Base-by-base conservation (phyloP, 1,140 invertebrate species). In the Procambarus virginalis region DNA sequence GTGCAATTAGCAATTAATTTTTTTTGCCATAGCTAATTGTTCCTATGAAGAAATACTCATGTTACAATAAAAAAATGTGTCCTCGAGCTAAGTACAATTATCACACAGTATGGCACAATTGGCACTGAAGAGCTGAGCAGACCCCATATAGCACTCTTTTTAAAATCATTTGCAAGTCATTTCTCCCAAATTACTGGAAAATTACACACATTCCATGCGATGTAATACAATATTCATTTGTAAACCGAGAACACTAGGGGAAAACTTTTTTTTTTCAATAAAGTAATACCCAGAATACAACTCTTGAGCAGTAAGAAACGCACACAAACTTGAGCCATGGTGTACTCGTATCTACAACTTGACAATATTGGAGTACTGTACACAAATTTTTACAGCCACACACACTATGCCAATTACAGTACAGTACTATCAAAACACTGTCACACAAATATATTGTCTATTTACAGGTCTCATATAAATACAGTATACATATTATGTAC, bases 401-500 rank as follows among this genome's bases (percentile, higher is more conserved):
- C 17, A 48, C 48, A 48, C 46, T 60, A 34, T 34, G 34, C 34
- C 34, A 82, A 82, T 12, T 9, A 55, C 51, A 55, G 8, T 55
- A 55, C 12, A 55, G n/a, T 68, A 68, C 22, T 68, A 82, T 82
- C 58, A 68, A 82, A 68, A 82, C 58, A 82, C 60, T 82, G 80
- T 34, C 60, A 82, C 80, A 82, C 80, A 82, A 82, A 68, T 81
- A n/a, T 58, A 49, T 34, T 82, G 80, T 82, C 46, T 82, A 82
- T 82, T 46, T 82, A 82, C 80, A 82, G 48, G 76, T 82, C 80
- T 82, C 80, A 82, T 68, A 82, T 82, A 82, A 82, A 82, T 82
- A 82, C 68, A 68, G 58, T 68, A 68, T 82, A 82, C 80, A 82
- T 82, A 82, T 68, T 45, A 58, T 58, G 55, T 58, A 58, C 55